Percentiles rank a stretch among this genome's conserved stretches.
Evolutionary conservation across 2,113 vertebrate genomes (phyloP).

Genomic region (Sinocyclocheilus grahami): DNA sequence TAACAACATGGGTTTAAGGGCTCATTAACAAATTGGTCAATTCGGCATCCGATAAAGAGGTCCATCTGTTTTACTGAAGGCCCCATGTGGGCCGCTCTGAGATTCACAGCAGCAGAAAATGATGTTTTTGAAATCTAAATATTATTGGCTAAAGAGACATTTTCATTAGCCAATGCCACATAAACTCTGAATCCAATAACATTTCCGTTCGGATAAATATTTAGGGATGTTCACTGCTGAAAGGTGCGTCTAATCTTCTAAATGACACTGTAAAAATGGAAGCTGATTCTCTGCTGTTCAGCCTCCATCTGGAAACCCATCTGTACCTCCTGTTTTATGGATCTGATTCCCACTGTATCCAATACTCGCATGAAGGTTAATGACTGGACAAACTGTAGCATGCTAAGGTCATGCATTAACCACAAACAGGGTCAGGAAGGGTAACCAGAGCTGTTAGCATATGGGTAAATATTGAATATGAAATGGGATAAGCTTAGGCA

Average conservation of each 20-base stretch:
- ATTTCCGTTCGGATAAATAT: not conserved
- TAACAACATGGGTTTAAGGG: slow-evolving; percentile 56
- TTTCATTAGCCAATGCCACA: not conserved
- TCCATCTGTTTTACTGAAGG: slow-evolving; percentile 57
- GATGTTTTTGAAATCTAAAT: slow-evolving; percentile 3
- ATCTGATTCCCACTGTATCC: slow-evolving; percentile 44
- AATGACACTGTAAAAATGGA: slow-evolving; percentile 9
- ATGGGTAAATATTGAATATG: slow-evolving; percentile 52
- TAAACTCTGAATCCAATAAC: not conserved
- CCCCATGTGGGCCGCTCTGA: slow-evolving; percentile 51
- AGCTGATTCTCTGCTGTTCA: slow-evolving; percentile 17
- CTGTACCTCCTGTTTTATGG: slow-evolving; percentile 30
- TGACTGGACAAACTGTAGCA: slow-evolving; percentile 41
- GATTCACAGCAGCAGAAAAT: slow-evolving; percentile 36
- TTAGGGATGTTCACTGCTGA: not conserved
- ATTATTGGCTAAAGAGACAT: not conserved
- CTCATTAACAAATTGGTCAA: slow-evolving; percentile 62
- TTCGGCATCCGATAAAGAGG: slow-evolving; percentile 58
- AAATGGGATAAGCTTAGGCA: slow-evolving; percentile 20
- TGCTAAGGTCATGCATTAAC: slow-evolving; percentile 50
- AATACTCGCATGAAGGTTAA: slow-evolving; percentile 51
- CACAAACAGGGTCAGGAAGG: slow-evolving; percentile 35
- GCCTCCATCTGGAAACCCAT: slow-evolving; percentile 34
- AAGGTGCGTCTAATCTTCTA: not conserved
- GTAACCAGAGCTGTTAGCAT: slow-evolving; percentile 41